A percentile compares a stretch with the other conserved stretches of the same genome.
Conservation (phyloP, 2,113 vertebrate species). For the Lasiurus cinereus region DNA sequence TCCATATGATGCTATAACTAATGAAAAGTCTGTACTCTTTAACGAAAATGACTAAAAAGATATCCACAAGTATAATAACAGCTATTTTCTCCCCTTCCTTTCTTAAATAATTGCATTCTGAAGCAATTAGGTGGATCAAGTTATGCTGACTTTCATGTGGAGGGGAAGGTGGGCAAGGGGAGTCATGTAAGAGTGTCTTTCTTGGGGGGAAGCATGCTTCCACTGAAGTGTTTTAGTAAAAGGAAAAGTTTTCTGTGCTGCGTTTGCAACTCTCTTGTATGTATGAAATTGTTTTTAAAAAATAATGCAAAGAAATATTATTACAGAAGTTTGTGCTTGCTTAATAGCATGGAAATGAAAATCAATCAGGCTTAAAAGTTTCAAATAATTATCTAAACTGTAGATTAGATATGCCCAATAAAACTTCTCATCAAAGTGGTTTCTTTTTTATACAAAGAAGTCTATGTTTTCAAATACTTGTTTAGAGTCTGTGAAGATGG, state of each 20-base stretch:
- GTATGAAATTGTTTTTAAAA: neutral
- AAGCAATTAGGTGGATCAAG: neutral
- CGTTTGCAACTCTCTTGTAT: neutral
- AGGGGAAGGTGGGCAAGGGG: neutral
- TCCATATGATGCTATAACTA: neutral
- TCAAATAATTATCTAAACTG: slow-evolving; percentile 48
- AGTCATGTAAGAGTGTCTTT: neutral
- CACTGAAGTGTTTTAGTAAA: neutral
- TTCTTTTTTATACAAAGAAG: neutral
- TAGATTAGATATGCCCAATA: slow-evolving; percentile 51
- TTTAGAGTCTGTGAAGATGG: neutral
- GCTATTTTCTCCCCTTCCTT: neutral
- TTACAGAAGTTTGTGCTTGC: neutral
- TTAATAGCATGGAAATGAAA: slow-evolving; percentile 38
- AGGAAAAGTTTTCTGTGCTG: neutral
- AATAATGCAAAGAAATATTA: slow-evolving; percentile 27
- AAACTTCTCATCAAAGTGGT: slow-evolving; percentile 28
- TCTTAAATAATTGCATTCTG: neutral
- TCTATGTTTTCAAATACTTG: neutral
- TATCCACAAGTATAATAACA: neutral
- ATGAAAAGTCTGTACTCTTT: neutral
- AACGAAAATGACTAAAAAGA: neutral
- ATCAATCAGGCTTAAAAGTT: slow-evolving; percentile 31
- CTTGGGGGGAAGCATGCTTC: neutral
- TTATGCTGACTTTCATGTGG: neutral